Evolutionary conservation across 2,888 invertebrate genomes (phyloP).

Genomic region (Pachycephus smyrnensis): DNA sequence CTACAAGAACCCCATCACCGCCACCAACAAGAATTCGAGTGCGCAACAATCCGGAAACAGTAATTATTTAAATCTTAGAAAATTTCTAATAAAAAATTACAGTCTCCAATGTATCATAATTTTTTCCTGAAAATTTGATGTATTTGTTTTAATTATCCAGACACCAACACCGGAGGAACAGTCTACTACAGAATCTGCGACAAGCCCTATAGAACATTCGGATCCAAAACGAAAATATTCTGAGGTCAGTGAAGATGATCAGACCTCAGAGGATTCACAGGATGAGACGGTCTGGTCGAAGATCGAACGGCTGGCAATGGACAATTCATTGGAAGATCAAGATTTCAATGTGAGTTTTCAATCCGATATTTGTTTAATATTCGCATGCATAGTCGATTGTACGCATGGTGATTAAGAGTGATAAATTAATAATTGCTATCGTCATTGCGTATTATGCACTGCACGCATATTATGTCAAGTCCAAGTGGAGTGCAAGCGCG

Average conservation of each 20-base stretch:
- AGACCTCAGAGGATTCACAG: slow-evolving; percentile 37
- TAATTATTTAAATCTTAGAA: slow-evolving; percentile 32
- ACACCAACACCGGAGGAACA: slow-evolving; percentile 39
- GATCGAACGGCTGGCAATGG: slow-evolving; percentile 40
- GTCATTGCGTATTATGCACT: not conserved
- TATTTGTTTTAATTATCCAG: slow-evolving; percentile 19
- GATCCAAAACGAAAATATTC: slow-evolving; percentile 46
- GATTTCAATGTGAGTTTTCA: slow-evolving; percentile 46
- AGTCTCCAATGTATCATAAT: not conserved
- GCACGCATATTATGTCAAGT: not conserved
- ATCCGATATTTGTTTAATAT: not conserved
- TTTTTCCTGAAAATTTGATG: not conserved
- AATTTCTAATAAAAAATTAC: not conserved
- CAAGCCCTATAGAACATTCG: slow-evolving; percentile 23
- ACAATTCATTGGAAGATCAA: slow-evolving; percentile 43
- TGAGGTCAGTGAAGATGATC: slow-evolving; percentile 34
- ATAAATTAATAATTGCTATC: not conserved
- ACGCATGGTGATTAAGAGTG: not conserved
- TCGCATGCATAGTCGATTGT: not conserved
- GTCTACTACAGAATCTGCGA: slow-evolving; percentile 40
- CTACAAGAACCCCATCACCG: slow-evolving; percentile 55
- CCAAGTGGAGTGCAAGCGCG: not conserved
- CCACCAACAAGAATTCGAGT: slow-evolving; percentile 58
- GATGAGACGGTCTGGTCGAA: slow-evolving; percentile 39
- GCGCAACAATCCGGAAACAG: slow-evolving; percentile 38